Conservation (phyloP, 2,888 invertebrate genomes). For the Aromia moschata region DNA sequence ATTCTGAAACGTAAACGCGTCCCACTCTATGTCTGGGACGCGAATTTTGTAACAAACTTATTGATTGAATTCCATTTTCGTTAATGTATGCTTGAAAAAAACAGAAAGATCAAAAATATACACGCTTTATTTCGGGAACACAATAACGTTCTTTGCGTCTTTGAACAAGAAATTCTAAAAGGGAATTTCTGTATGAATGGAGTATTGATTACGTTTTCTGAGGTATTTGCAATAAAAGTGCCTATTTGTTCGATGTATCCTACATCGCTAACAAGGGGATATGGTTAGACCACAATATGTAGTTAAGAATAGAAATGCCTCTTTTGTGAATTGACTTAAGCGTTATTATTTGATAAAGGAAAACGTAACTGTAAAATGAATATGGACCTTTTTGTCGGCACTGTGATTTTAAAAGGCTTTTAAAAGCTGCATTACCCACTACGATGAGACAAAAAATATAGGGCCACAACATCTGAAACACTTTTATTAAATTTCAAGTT, state of each 20-base stretch:
- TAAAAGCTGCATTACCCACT: too few species aligned
- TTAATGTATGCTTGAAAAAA: not conserved
- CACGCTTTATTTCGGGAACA: not conserved
- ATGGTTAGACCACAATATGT: not conserved
- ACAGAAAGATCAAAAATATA: not conserved
- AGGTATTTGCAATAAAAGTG: not conserved
- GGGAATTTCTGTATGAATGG: not conserved
- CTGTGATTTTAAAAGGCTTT: too few species aligned
- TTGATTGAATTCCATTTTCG: not conserved
- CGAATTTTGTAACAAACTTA: not conserved
- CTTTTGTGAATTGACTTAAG: not conserved
- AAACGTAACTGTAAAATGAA: not conserved
- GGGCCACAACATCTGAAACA: too few species aligned
- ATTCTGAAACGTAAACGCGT: too few species aligned
- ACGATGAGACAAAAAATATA: too few species aligned
- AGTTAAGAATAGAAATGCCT: conserved; percentile 1
- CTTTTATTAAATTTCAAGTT: too few species aligned
- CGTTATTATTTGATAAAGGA: not conserved
- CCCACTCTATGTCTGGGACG: too few species aligned
- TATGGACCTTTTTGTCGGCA: too few species aligned
- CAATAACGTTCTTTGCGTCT: not conserved
- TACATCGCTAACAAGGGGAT: not conserved
- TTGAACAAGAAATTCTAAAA: not conserved
- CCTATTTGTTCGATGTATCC: not conserved
- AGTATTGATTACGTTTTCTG: not conserved